These are phyloP conservation scores for Homarus americanus DNA, from an alignment of 1,140 invertebrate genomes.

Conservation along the genomic window DNA sequence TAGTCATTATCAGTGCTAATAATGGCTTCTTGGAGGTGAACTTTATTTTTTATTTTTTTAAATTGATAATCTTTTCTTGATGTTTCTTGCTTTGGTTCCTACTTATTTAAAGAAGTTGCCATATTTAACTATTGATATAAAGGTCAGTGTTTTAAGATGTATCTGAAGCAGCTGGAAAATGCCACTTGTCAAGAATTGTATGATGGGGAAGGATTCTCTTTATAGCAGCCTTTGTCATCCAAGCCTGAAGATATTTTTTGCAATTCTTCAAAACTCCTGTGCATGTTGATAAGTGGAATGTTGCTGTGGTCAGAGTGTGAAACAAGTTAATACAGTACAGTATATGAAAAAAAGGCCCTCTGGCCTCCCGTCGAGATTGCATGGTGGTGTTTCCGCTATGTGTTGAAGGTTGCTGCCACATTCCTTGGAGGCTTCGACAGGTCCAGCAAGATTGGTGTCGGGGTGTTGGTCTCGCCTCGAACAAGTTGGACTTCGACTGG, in stretches of 20 bases:
- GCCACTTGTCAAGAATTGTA: neutral
- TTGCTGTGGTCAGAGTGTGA: conserved; percentile 50
- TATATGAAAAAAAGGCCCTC: conserved; percentile 35
- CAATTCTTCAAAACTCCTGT: conserved; percentile 16
- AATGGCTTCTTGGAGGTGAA: neutral
- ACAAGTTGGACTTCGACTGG: conserved; percentile 50
- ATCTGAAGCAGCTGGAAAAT: neutral
- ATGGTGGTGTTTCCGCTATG: conserved; percentile 40
- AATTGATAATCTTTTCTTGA: too few species aligned
- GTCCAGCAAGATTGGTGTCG: conserved; percentile 61
- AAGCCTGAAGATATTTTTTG: conserved; percentile 4
- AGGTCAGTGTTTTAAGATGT: neutral
- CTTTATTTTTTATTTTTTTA: neutral
- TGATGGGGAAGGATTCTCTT: neutral
- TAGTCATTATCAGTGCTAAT: neutral
- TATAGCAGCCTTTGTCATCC: conserved; percentile 10
- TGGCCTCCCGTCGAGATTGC: conserved; percentile 29
- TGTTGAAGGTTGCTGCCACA: conserved; percentile 56
- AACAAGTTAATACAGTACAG: conserved; percentile 38
- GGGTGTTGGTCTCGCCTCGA: conserved; percentile 52
- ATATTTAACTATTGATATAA: neutral
- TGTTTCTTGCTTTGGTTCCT: neutral
- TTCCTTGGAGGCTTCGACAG: conserved; percentile 48
- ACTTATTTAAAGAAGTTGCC: neutral
- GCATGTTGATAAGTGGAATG: conserved; percentile 47